Evolutionary conservation across 2,113 vertebrate genomes (phyloP), one percentile per base, ranked within the genome.

Genomic region (Microtus pennsylvanicus): DNA sequence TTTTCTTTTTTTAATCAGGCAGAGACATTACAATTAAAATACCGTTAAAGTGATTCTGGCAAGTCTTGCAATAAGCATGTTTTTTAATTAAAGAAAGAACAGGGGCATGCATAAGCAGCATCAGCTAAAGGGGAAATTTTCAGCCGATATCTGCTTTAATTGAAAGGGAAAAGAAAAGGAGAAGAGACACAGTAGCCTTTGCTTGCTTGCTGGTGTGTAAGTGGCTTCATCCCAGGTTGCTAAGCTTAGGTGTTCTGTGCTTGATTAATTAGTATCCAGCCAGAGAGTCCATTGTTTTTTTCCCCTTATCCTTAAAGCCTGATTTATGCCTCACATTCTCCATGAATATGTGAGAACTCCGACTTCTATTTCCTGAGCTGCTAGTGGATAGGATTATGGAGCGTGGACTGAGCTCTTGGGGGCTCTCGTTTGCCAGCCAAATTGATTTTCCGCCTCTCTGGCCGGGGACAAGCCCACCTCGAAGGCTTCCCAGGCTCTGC

Each of bases 1-100:
- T 98, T 99, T 99, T 98, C 98, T 98, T 98, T 98, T 99, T 99
- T 98, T 98, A 98, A 99, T 98, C 98, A 99, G 98, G 96, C 98
- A 98, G 98, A 98, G 98, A 97, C 98, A 97, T 98, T 99, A 98
- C 98, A 99, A 99, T 99, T 99, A 98, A 99, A 99, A 98, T 98
- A 98, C 98, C 97, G 89, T 98, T 98, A 98, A 98, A 99, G 96
- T 1, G 94, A 98, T 98, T 98, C 98, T 98, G 97, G 98, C 98
- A 98, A 97, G 97, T 98, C 98, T 98, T 98, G 98, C 98, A 98
- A 98, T 98, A 98, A 98, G 98, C 98, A 98, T 98, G 98, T 99
- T 98, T 99, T 99, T 99, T 99, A 99, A 98, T 99, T 98, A 99
- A 98, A 98, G 98, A 55, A 98, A 98, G 98, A 99, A 98, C 96